Conservation (phyloP, 2,888 invertebrate species). For the Drosophila imparisetae region DNA sequence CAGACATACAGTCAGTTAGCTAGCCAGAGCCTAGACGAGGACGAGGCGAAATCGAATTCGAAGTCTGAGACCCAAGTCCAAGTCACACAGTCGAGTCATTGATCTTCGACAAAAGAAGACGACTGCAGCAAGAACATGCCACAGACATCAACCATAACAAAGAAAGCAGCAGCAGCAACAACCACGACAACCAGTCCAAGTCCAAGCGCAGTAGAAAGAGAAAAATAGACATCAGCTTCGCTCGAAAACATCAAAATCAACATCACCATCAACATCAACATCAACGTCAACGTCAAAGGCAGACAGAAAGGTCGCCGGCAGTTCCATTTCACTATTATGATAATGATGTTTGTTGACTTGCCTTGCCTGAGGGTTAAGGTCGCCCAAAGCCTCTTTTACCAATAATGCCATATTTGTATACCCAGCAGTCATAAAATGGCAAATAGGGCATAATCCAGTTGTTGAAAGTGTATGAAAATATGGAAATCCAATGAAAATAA, state of each 20-base stretch:
- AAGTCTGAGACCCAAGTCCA: conserved; percentile 24
- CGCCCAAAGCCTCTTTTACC: conserved; percentile 12
- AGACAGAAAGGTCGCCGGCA: conserved; percentile 40
- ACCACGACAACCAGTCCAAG: background rate
- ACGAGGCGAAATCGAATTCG: background rate
- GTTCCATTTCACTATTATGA: background rate
- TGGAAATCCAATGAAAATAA: background rate
- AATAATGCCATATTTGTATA: conserved; percentile 14
- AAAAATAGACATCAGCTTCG: conserved; percentile 21
- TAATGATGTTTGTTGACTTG: conserved; percentile 8
- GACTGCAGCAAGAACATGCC: conserved; percentile 34
- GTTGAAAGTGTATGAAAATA: background rate
- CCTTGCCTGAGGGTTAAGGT: conserved; percentile 31
- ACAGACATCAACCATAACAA: conserved; percentile 4
- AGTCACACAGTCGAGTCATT: conserved; percentile 51
- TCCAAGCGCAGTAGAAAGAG: conserved; percentile 7
- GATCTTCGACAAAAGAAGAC: conserved; percentile 55
- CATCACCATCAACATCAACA: conserved; percentile 10
- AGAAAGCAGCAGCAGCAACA: background rate
- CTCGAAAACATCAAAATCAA: conserved; percentile 33
- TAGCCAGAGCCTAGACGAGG: conserved; percentile 20
- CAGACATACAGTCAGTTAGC: background rate
- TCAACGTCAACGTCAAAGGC: conserved; percentile 21
- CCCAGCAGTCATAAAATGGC: background rate
- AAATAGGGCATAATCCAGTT: background rate